Evolutionary conservation across 2,113 vertebrate species (phyloP).

Genomic region (Amphiprion percula): DNA sequence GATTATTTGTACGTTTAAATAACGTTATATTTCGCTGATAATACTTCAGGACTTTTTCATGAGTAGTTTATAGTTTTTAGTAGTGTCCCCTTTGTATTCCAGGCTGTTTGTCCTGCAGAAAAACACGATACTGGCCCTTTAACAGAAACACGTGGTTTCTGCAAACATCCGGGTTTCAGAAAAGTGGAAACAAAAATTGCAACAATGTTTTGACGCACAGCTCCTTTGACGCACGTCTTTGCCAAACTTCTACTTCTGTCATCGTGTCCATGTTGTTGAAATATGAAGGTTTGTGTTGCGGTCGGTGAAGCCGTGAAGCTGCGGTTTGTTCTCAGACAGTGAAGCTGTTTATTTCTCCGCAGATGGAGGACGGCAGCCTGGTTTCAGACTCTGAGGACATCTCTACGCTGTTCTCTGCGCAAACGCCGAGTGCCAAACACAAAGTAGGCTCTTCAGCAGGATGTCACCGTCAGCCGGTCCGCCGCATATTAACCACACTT

Average conservation of each 20-base stretch:
- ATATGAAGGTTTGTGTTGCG: not conserved
- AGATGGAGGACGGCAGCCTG: conserved; percentile 76
- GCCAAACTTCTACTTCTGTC: not conserved
- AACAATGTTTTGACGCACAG: conserved; percentile 27
- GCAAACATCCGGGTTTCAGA: conserved; percentile 75
- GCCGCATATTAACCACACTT: not conserved
- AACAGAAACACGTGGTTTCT: conserved; percentile 67
- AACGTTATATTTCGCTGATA: not conserved
- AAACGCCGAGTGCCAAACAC: conserved; percentile 77
- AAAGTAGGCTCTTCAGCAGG: conserved; percentile 65
- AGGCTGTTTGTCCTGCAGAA: not conserved
- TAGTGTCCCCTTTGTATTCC: too few relatives aligned
- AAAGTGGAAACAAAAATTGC: conserved; percentile 44
- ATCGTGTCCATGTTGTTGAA: not conserved
- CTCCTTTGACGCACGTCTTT: conserved; percentile 22
- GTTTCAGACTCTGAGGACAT: conserved; percentile 86
- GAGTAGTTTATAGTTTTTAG: too few relatives aligned
- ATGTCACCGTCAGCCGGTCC: too few relatives aligned
- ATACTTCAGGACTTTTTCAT: too few relatives aligned
- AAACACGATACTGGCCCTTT: conserved; percentile 63
- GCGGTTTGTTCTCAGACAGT: not conserved
- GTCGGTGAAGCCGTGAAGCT: fast-evolving
- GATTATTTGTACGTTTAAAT: too few relatives aligned
- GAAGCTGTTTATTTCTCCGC: conserved; percentile 22
- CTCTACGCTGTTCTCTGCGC: conserved; percentile 78